Evolutionary conservation across 2,888 invertebrate species (phyloP).

Genomic region (Ormyrus thymus): DNA sequence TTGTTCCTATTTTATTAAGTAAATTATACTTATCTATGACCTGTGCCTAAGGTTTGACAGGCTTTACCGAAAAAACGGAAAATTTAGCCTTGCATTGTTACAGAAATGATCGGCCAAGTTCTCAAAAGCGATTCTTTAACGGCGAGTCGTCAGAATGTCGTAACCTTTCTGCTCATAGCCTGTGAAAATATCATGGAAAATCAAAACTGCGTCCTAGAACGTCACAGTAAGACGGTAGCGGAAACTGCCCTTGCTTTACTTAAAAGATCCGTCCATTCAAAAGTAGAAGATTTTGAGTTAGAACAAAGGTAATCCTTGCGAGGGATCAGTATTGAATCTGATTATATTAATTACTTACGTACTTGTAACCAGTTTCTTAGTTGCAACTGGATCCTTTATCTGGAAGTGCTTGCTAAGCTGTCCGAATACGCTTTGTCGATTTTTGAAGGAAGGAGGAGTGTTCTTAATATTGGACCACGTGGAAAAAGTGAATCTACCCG

Average conservation of each 20-base stretch:
- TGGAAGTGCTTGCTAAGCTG: slow-evolving; percentile 72
- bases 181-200: slow-evolving; percentile 61
- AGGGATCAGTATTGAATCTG: no score
- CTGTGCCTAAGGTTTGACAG: background rate
- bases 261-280: slow-evolving; percentile 59
- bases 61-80: background rate
- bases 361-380: slow-evolving; percentile 64
- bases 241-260: slow-evolving; percentile 60
- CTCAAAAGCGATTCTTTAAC: slow-evolving; percentile 59
- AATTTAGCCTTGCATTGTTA: background rate
- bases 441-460: slow-evolving; percentile 71
- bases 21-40: slow-evolving; percentile 38
- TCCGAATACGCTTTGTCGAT: slow-evolving; percentile 64
- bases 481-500: slow-evolving; percentile 67
- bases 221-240: slow-evolving; percentile 58
- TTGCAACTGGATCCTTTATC: slow-evolving; percentile 72
- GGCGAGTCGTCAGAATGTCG: slow-evolving; percentile 62
- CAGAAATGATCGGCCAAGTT: slow-evolving; percentile 61
- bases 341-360: background rate
- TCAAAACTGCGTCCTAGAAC: slow-evolving; percentile 46
- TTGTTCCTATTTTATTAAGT: slow-evolving; percentile 60
- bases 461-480: slow-evolving; percentile 73
- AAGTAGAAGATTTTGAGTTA: slow-evolving; percentile 65
- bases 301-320: slow-evolving; percentile 64
- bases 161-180: slow-evolving; percentile 63